Evolutionary conservation across 2,113 vertebrate species (phyloP), one percentile per base, ranked within the genome.

Genomic region (Lagopus muta): DNA sequence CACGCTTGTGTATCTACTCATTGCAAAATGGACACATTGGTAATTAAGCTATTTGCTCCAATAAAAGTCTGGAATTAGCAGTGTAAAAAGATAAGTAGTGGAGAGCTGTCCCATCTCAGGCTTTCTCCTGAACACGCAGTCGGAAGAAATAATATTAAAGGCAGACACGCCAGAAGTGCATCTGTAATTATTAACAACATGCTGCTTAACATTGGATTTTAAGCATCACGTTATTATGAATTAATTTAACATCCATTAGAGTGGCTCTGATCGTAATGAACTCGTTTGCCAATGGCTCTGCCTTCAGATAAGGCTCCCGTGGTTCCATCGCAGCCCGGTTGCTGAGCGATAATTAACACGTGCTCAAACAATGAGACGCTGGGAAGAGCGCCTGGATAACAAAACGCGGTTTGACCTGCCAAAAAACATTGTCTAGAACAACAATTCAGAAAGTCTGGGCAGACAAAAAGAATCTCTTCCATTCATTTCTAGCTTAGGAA

Each of bases 171-270:
- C 60, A 93, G 73, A 92, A 89, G 50, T 28, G 5, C 76, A 67
- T 86, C 85, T 43, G 55, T 76, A 93, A 95, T 94, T 94, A 88
- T 85, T 86, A 93, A 90, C 81, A 85, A 91, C 50, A 95, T 34
- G 64, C 38, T 48, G 64, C 38, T 73, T 80, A 92, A 95, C 66
- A 82, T 77, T 82, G 72, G 76, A 77, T 48, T 86, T 72, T 52
- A 90, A 83, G 82, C 93, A 84, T 90, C 94, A 89, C 70, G 83
- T 94, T 86, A 86, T 93, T 94, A 92, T 86, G 67, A 94, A 96
- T 96, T 94, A 84, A 91, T 94, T 94, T 94, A 77, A 86, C 72
- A 94, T 92, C 88, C 93, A 94, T 96, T 95, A 95, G 50, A 61
- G 71, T 43, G 67, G 67, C 89, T 90, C 55, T 79, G 66, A 96